Percentiles rank a stretch among this genome's conserved stretches.
These are phyloP conservation scores for Lithodes maja DNA, from an alignment of 2,888 invertebrate genomes.

Conservation along the genomic window DNA sequence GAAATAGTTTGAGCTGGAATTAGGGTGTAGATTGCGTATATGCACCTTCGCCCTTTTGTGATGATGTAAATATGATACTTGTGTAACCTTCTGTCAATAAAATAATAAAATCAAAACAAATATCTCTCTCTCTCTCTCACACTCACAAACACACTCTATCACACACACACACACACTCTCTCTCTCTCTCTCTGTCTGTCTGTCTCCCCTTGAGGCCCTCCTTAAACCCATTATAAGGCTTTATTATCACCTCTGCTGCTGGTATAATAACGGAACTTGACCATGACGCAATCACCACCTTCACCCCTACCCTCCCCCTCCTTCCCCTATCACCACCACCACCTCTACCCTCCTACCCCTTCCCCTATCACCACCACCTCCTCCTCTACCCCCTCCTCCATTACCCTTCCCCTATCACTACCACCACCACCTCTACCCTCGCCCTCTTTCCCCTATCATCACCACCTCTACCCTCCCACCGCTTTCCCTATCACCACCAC, in stretches of 20 bases:
- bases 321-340: background rate
- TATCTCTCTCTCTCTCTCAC: background rate
- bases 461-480: background rate
- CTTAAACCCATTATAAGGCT: background rate
- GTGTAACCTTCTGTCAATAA: no score
- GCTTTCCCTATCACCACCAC: background rate
- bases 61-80: no score
- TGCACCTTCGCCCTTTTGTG: no score
- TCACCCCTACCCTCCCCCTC: background rate
- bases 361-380: background rate
- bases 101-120: no score
- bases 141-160: background rate
- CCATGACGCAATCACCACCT: background rate
- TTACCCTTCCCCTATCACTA: background rate
- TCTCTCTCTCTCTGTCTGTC: background rate
- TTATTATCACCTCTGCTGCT: conserved; percentile 11
- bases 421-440: background rate
- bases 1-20: background rate
- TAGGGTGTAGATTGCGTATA: no score
- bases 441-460: background rate
- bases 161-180: background rate
- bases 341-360: background rate
- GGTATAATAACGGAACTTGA: background rate
- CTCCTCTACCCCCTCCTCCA: background rate
- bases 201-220: background rate